Evolutionary conservation across 2,797 vertebrate genomes (phyloP), one percentile per base, ranked within the genome.

Genomic region (Brachymystax lenok): DNA sequence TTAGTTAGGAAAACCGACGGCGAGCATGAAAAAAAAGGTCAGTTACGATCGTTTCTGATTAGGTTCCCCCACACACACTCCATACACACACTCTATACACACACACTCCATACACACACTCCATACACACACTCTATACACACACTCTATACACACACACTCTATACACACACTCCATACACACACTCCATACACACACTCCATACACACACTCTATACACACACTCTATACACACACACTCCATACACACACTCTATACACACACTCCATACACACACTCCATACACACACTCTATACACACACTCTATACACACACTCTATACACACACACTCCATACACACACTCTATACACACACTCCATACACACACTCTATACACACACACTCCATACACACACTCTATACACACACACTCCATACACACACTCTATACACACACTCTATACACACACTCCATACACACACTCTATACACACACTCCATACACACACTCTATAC

Each of bases 1-100:
- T 93, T 89, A 91, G 87, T 78, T 88, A 86, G 80, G 85, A 79
- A 69, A 61, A 85, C 74, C 84, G 83, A 82, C 67, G 56, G 82
- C 83, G 81, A 12, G 78, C 87, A 86, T 52, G 74, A 81, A 83
- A 83, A 88, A 84, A 84, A 88, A 84, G 83, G 84, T 85, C 83
- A 82, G 82, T 70, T 81, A 73, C 86, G 21, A 21, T 21, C 7
- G 75, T 91, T 89, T 93, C 85, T 78, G 85, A 78, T 86, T 81
- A 16, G 17, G 66, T 77, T 68, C 68, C 71, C 50, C 71, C 76
- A 77, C 67, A 74, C 74, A 79, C 71, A 27, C 70, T 35, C 35
- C 35, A 35, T 35, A 24, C 30, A 67, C 30, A 13, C 28, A 61
- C 54, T 24, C 24, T 24, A 24, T 24, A 0, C 24, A 35, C 5